Evolutionary conservation across 2,113 vertebrate species (phyloP), one percentile per base, ranked within the genome.

Genomic region (Atrichornis clamosus): DNA sequence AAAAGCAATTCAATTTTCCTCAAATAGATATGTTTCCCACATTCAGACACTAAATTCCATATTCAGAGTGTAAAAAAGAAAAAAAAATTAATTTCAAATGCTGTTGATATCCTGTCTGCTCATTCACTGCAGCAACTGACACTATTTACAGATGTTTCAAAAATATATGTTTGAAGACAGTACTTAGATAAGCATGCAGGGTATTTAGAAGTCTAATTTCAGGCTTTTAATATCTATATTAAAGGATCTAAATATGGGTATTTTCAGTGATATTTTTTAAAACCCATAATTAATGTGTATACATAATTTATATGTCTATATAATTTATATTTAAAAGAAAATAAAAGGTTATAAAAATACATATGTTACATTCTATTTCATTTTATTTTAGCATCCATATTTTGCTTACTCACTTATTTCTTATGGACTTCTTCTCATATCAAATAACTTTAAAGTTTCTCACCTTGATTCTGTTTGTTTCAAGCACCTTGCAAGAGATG

Each of bases 161-260:
- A 32, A 55, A 9, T 24, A 37, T 23, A 6, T 49, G 3, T 20
- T 47, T 75, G 15, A 95, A 91, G 27, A 50, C 6, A 65, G 6
- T 28, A 44, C 2, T 60, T 80, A 78, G 73, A 73, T 2, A 30
- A 23, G 68, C 0, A 0, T 37, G 8, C 7, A 47, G 7, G 17
- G 2, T 53, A 37, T 35, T 81, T 50, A 52, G 15, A 64, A 84
- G 20, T n/a, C 12, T 58, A 65, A 77, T 4, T 72, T 74, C 15
- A 79, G 20, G 9, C 2, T 79, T 76, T 55, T 80, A 73, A 62
- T 37, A 44, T 17, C 13, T 26, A 13, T 21, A 52, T 47, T 79
- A 52, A 49, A 52, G 27, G 69, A 76, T 47, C 3, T 62, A 64
- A 80, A 33, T 35, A 55, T n/a, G 37, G 6, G 2, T 15, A 2